These are phyloP conservation scores for Pseudanteris insignis DNA, from an alignment of 2,888 invertebrate genomes.

Conservation along the genomic window DNA sequence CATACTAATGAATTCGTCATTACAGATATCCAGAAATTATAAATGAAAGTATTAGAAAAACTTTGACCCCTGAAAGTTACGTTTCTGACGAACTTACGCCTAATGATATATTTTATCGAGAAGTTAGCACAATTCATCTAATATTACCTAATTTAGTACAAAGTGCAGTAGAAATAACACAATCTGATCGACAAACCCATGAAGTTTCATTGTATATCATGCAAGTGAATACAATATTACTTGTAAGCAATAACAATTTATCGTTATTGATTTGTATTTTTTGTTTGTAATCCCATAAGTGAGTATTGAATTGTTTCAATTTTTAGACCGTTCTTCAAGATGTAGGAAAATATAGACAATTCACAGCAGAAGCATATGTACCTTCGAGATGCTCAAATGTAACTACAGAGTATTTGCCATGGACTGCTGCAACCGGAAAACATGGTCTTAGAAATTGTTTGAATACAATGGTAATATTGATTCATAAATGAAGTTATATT, in stretches of 20 bases:
- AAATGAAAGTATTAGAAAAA: slow-evolving; percentile 55
- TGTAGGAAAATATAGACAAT: slow-evolving; percentile 73
- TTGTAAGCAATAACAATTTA: too few species aligned
- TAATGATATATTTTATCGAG: slow-evolving; percentile 80
- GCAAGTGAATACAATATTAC: slow-evolving; percentile 60
- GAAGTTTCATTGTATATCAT: slow-evolving; percentile 68
- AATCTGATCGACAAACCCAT: slow-evolving; percentile 70
- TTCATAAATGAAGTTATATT: too few species aligned
- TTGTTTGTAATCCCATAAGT: not conserved
- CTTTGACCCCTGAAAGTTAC: slow-evolving; percentile 53
- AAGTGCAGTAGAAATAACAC: slow-evolving; percentile 71
- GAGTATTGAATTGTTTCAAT: not conserved
- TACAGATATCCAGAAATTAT: slow-evolving; percentile 56
- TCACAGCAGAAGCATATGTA: slow-evolving; percentile 69
- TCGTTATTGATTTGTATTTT: not conserved
- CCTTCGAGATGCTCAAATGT: slow-evolving; percentile 61
- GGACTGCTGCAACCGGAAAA: slow-evolving; percentile 76
- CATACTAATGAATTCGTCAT: too few species aligned
- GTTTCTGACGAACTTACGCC: slow-evolving; percentile 69
- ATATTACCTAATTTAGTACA: slow-evolving; percentile 73
- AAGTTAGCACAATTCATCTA: slow-evolving; percentile 74
- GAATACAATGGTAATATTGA: slow-evolving; percentile 60
- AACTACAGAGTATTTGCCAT: slow-evolving; percentile 75
- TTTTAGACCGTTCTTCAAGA: slow-evolving; percentile 72
- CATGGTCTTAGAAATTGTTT: slow-evolving; percentile 63